These are phyloP conservation scores for Aulostomus chinensis DNA, from an alignment of 2,797 vertebrate genomes.

Conservation along the genomic window DNA sequence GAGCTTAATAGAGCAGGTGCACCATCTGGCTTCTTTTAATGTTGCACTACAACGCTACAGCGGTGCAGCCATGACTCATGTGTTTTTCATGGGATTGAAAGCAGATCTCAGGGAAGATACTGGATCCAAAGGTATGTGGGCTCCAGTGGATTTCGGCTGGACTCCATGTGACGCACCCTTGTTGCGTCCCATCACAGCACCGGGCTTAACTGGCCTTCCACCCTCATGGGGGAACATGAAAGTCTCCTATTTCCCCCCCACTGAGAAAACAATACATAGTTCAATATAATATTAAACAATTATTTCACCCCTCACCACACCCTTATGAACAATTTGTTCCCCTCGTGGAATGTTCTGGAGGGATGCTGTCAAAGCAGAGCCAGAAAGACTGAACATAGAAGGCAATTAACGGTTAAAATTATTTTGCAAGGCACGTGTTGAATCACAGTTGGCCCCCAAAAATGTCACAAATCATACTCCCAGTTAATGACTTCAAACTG, in stretches of 20 bases:
- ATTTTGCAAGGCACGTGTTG: too few species aligned
- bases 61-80: conserved; percentile 44
- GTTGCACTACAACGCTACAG: conserved; percentile 20
- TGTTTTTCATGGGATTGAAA: conserved; percentile 48
- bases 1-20: conserved; percentile 73
- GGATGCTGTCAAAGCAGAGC: conserved; percentile 4
- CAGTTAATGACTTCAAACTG: too few species aligned
- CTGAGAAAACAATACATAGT: conserved; percentile 52
- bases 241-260: conserved; percentile 36
- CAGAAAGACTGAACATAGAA: neutral
- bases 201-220: conserved; percentile 22
- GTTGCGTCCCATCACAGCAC: conserved; percentile 33
- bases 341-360: conserved; percentile 29
- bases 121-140: conserved; percentile 52
- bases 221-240: conserved; percentile 37
- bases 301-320: conserved; percentile 38
- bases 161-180: conserved; percentile 41
- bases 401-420: neutral
- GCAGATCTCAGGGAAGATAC: conserved; percentile 40
- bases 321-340: conserved; percentile 32
- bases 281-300: conserved; percentile 46
- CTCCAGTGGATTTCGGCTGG: conserved; percentile 45
- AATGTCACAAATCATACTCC: too few species aligned
- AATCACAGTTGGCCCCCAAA: too few species aligned
- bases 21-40: conserved; percentile 52